Conservation (phyloP, 1,140 invertebrate genomes). For the Armadillidium nasatum region DNA sequence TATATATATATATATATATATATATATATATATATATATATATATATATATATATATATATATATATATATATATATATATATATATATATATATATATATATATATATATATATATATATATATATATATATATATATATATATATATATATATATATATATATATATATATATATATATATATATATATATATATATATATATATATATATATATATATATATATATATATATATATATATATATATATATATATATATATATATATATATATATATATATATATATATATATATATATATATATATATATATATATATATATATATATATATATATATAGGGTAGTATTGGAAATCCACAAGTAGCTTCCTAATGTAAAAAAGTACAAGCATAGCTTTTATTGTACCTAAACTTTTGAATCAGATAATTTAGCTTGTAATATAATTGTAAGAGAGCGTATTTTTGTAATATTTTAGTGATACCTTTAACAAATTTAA, state of each 20-base stretch:
- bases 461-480: too few relatives aligned
- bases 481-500: too few relatives aligned
- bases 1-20: conserved; percentile 5
- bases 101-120: conserved; percentile 15
- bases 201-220: conserved; percentile 6
- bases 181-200: neutral
- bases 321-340: conserved; percentile 1
- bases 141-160: conserved; percentile 6
- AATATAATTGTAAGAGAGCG: too few relatives aligned
- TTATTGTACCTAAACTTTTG: too few relatives aligned
- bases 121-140: conserved; percentile 10
- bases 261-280: conserved; percentile 14
- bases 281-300: conserved; percentile 8
- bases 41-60: conserved; percentile 15
- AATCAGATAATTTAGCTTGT: too few relatives aligned
- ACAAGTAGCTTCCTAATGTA: too few relatives aligned
- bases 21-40: conserved; percentile 13
- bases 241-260: conserved; percentile 3
- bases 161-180: conserved; percentile 15
- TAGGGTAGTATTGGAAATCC: neutral
- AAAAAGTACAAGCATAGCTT: too few relatives aligned
- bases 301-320: conserved; percentile 10
- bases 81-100: conserved; percentile 15
- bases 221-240: conserved; percentile 11
- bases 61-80: conserved; percentile 15